Evolutionary conservation across 2,888 invertebrate genomes (phyloP).

Genomic region (Campoplex nolae): DNA sequence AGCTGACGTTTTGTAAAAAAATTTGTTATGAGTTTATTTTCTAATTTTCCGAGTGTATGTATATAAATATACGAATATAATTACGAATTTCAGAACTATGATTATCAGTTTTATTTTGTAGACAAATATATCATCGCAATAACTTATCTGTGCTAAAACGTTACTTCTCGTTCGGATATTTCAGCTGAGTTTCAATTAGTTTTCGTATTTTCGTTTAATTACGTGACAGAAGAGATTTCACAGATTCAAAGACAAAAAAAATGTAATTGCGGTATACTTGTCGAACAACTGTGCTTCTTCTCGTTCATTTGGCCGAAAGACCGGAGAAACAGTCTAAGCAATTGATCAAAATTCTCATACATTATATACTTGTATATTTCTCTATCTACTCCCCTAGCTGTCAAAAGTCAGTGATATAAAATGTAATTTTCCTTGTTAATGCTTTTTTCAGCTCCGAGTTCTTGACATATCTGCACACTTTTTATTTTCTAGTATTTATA

Average conservation of each 20-base stretch:
- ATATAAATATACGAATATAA: neutral
- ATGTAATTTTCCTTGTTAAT: neutral
- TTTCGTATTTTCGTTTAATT: neutral
- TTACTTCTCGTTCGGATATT: neutral
- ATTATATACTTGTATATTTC: neutral
- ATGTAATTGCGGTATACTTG: neutral
- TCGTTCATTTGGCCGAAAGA: neutral
- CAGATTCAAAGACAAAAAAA: neutral
- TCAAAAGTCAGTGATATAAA: neutral
- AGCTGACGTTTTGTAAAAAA: conserved; percentile 7
- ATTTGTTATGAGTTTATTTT: neutral
- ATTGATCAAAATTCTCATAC: neutral
- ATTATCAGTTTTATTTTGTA: neutral
- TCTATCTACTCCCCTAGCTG: neutral
- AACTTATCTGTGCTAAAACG: neutral
- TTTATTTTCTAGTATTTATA: neutral
- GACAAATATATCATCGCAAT: neutral
- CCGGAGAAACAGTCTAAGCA: neutral
- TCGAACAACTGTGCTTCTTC: neutral
- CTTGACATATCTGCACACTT: neutral
- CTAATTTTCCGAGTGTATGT: neutral
- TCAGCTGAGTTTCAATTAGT: neutral
- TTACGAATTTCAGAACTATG: neutral
- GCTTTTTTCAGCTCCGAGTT: neutral
- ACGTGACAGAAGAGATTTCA: neutral